phyloP scores from a whole-genome alignment of 2,113 vertebrate genomes.

The Grammomys surdaster region DNA sequence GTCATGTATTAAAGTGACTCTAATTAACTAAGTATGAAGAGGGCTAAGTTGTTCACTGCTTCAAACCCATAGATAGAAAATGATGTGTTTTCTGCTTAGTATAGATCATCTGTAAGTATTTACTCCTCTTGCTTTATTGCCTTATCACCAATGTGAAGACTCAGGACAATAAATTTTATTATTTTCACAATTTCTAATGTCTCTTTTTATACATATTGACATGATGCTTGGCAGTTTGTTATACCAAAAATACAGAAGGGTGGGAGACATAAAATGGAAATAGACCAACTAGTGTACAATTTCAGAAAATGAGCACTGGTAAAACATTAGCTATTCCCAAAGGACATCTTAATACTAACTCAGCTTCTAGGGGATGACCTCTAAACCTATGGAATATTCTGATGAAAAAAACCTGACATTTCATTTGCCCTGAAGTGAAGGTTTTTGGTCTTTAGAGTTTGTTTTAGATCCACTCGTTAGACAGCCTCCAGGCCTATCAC shows the following conservation, averaged over 20 bases:
- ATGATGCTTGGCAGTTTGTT: background rate
- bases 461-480: background rate
- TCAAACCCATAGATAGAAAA: too few relatives aligned
- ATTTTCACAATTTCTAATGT: background rate
- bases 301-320: background rate
- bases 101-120: background rate
- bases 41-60: too few relatives aligned
- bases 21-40: too few relatives aligned
- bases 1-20: too few relatives aligned
- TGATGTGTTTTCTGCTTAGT: background rate
- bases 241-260: background rate
- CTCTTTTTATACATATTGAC: background rate
- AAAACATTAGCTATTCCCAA: background rate
- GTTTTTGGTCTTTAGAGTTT: background rate
- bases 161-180: background rate
- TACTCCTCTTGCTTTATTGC: background rate
- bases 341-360: background rate
- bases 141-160: background rate
- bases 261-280: background rate
- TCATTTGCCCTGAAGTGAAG: background rate
- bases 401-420: background rate
- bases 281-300: background rate
- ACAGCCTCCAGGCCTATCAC: background rate
- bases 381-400: background rate
- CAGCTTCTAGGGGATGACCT: background rate